Conservation (phyloP, 35 echinoderm and acorn worm genomes). For the Ophioderma brevispina region DNA sequence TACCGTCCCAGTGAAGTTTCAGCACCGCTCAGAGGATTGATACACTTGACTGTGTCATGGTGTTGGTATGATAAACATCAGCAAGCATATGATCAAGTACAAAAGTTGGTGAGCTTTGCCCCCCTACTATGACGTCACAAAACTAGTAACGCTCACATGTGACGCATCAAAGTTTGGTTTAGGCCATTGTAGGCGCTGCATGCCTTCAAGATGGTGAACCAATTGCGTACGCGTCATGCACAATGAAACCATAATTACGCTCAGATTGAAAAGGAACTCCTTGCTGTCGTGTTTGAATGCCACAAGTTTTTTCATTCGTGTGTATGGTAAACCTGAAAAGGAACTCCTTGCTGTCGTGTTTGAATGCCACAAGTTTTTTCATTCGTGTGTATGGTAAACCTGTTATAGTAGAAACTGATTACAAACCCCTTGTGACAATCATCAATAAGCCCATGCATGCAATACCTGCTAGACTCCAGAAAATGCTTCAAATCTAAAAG, state of each 20-base stretch:
- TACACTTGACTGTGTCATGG: slow-evolving; percentile 41
- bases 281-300: slow-evolving; percentile 66
- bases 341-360: slow-evolving; percentile 71
- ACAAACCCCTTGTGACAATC: slow-evolving; percentile 55
- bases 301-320: slow-evolving; percentile 55
- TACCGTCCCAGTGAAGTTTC: slow-evolving; percentile 42
- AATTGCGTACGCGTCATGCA: slow-evolving; percentile 61
- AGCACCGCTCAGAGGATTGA: slow-evolving; percentile 50
- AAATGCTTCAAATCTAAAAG: not conserved
- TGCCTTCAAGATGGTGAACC: slow-evolving; percentile 49
- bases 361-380: slow-evolving; percentile 48
- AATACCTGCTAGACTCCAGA: not conserved
- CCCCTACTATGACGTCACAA: slow-evolving; percentile 7
- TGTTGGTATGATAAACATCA: slow-evolving; percentile 44
- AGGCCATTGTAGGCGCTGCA: slow-evolving; percentile 48
- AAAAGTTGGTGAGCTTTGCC: not conserved
- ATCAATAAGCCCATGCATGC: not conserved
- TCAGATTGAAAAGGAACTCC: slow-evolving; percentile 68
- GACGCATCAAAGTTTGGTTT: slow-evolving; percentile 55
- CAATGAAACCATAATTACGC: slow-evolving; percentile 33
- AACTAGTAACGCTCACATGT: slow-evolving; percentile 65
- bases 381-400: slow-evolving; percentile 65
- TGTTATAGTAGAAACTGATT: slow-evolving; percentile 64
- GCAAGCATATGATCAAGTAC: slow-evolving; percentile 34
- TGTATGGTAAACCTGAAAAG: no score